A percentile compares a stretch with the other conserved stretches of the same genome.
phyloP scores from a whole-genome alignment of 2,113 vertebrate genomes.

The Epinephelus lanceolatus region DNA sequence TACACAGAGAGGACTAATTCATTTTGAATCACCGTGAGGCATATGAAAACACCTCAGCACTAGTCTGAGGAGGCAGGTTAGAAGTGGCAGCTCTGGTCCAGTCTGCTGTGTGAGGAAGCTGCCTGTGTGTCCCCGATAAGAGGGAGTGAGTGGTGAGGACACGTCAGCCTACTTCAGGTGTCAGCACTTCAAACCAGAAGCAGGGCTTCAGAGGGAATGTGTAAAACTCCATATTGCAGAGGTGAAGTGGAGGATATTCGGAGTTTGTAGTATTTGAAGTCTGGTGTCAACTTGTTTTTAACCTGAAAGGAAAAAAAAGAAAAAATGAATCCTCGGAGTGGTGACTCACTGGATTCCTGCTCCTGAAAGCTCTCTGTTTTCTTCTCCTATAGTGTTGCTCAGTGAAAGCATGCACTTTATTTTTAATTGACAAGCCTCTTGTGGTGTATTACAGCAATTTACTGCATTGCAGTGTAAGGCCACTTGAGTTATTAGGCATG shows the following conservation, averaged over 20 bases:
- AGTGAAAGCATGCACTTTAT: background rate
- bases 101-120: slow-evolving; percentile 58
- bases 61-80: slow-evolving; percentile 52
- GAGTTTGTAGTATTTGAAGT: slow-evolving; percentile 53
- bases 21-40: slow-evolving; percentile 48
- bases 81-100: slow-evolving; percentile 45
- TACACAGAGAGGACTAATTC: slow-evolving; percentile 50
- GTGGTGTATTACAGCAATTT: slow-evolving; percentile 26
- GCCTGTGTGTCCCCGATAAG: slow-evolving; percentile 77
- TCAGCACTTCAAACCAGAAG: slow-evolving; percentile 74
- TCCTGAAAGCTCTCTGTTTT: slow-evolving; percentile 21
- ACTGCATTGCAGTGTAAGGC: slow-evolving; percentile 1
- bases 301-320: slow-evolving; percentile 22
- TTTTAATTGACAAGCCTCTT: slow-evolving; percentile 33
- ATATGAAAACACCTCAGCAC: slow-evolving; percentile 45
- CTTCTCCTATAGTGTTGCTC: background rate
- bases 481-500: slow-evolving; percentile 31
- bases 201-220: slow-evolving; percentile 56
- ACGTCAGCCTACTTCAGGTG: slow-evolving; percentile 68
- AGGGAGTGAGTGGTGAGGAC: slow-evolving; percentile 53
- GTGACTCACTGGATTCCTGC: slow-evolving; percentile 24
- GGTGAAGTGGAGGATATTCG: slow-evolving; percentile 72
- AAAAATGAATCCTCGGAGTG: background rate
- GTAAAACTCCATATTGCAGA: slow-evolving; percentile 53
- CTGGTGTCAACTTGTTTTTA: slow-evolving; percentile 60